These are phyloP conservation scores for Tonatia bakeri DNA, from an alignment of 2,113 vertebrate genomes.

Conservation along the genomic window DNA sequence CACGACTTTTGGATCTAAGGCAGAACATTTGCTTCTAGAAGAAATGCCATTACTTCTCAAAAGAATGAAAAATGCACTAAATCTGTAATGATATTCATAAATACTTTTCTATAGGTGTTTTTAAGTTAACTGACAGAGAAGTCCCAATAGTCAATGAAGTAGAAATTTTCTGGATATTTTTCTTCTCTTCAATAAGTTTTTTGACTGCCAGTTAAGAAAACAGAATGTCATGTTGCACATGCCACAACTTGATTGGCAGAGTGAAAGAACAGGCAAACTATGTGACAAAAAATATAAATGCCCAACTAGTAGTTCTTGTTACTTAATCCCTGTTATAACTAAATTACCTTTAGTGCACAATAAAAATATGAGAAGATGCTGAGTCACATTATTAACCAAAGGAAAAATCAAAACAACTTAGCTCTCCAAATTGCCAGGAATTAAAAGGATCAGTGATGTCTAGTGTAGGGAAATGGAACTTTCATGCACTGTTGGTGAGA, in stretches of 20 bases:
- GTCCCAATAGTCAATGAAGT: neutral
- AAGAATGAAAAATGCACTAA: constrained; percentile 15
- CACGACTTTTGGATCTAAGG: constrained; percentile 30
- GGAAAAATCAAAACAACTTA: constrained; percentile 7
- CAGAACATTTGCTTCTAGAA: constrained; percentile 31
- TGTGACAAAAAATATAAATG: neutral
- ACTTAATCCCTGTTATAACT: neutral
- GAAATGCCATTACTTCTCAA: neutral
- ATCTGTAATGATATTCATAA: neutral
- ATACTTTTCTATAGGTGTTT: neutral
- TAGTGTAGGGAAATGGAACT: neutral
- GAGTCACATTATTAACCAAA: neutral
- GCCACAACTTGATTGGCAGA: neutral
- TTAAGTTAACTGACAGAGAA: neutral
- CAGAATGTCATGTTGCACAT: neutral
- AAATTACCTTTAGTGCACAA: neutral
- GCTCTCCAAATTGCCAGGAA: neutral
- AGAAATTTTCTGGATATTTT: neutral
- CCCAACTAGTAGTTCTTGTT: neutral
- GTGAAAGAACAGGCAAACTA: neutral
- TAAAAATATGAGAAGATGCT: neutral
- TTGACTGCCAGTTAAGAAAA: neutral
- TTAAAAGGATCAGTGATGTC: neutral
- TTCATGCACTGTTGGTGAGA: neutral
- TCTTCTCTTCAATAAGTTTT: neutral